Conservation (phyloP, 2,797 vertebrate species). For the Sebastiscus tertius region DNA sequence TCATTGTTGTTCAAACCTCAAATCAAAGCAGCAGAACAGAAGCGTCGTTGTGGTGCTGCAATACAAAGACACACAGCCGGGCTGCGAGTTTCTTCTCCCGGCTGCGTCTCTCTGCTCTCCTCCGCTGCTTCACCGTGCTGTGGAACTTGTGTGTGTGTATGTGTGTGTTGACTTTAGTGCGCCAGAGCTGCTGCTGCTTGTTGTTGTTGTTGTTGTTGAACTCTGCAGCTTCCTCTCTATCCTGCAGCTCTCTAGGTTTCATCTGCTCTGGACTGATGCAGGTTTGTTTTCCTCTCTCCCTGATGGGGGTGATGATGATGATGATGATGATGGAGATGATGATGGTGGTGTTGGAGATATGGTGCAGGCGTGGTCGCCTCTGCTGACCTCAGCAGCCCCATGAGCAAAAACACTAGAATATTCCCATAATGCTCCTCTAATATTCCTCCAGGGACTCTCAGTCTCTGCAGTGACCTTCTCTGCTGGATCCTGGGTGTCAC, state of each 20-base stretch:
- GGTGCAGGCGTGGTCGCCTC: constrained; percentile 63
- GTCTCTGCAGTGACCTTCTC: constrained; percentile 20
- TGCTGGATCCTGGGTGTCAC: neutral
- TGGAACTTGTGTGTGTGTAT: constrained; percentile 25
- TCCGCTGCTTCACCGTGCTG: constrained; percentile 3
- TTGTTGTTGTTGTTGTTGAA: constrained; percentile 1
- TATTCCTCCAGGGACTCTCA: neutral
- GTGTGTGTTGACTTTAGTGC: constrained; percentile 10
- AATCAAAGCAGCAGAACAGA: neutral
- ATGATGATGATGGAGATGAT: neutral
- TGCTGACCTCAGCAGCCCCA: constrained; percentile 43
- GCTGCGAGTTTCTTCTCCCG: neutral
- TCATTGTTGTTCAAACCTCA: neutral
- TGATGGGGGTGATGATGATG: neutral
- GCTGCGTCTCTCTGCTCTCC: neutral
- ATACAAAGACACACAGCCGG: neutral
- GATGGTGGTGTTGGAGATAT: neutral
- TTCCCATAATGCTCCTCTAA: neutral
- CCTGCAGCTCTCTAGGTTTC: neutral
- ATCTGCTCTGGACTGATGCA: neutral
- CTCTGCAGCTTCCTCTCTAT: neutral
- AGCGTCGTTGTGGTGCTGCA: neutral
- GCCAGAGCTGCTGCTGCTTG: neutral
- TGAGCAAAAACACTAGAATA: constrained; percentile 9
- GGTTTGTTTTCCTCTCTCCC: neutral